A percentile compares a stretch with the other conserved stretches of the same genome.
phyloP scores from a whole-genome alignment of 2,797 vertebrate genomes.

The Mycteria americana region DNA sequence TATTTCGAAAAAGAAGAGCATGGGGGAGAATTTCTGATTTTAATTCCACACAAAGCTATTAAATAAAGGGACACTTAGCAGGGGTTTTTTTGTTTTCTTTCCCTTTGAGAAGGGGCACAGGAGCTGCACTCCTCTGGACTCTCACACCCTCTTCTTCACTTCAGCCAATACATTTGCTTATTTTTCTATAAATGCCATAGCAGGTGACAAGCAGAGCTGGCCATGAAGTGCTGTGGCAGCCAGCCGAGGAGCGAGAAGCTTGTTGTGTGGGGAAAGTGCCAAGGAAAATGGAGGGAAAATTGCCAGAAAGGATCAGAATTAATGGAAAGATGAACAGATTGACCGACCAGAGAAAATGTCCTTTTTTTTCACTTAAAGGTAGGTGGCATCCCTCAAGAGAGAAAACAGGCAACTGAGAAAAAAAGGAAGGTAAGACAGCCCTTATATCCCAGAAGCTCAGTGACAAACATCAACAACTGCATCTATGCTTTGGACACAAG shows the following conservation, averaged over 20 bases:
- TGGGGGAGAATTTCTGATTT: neutral
- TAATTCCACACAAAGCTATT: neutral
- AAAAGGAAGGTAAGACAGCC: neutral
- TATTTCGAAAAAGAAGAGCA: neutral
- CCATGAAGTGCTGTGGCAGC: neutral
- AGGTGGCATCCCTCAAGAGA: neutral
- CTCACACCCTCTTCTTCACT: neutral
- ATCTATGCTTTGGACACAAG: neutral
- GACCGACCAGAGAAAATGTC: neutral
- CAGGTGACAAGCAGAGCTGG: neutral
- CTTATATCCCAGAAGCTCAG: neutral
- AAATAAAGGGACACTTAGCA: neutral
- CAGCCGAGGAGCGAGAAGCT: neutral
- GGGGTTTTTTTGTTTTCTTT: neutral
- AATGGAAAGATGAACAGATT: neutral
- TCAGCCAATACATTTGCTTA: neutral
- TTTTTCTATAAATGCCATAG: neutral
- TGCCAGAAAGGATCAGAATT: neutral
- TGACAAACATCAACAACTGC: neutral
- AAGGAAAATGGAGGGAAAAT: neutral
- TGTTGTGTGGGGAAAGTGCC: neutral
- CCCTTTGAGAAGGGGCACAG: neutral
- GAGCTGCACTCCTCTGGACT: neutral
- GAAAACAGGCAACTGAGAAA: neutral
- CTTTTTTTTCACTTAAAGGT: neutral